Evolutionary conservation across 2,797 vertebrate species (phyloP), one percentile per base, ranked within the genome.

Genomic region (Nothura maculosa): DNA sequence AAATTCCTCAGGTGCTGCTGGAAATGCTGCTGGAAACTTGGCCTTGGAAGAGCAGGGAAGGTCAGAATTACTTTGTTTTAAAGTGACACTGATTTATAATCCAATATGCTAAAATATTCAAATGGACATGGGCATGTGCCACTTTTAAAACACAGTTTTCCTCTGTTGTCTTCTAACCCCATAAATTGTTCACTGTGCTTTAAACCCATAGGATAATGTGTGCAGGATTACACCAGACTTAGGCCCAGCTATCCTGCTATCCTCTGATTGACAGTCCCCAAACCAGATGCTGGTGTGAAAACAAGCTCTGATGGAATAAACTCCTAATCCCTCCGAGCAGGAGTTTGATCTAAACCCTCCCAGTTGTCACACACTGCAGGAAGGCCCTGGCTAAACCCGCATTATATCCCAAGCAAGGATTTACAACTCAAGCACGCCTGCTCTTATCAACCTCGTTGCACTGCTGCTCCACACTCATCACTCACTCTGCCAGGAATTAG

Each of bases 401-500:
- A 28, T 60, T 55, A 32, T 36, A 36, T 22, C 34, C 25, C 19
- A 15, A 47, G 21, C 16, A 42, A 64, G 55, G 64, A n/a, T 27
- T 21, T 28, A 68, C 94, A 82, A 48, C 12, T 36, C 42, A 36
- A 6, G 1, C 27, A 22, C 3, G 52, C 25, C 30, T 72, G 14
- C 28, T 16, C 70, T 63, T 92, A 85, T 68, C 82, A 79, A 7
- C 74, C 61, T 67, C 21, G 21, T 25, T 48, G 54, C 68, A 38
- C 10, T 55, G 34, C 8, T 30, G 36, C 67, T 67, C 61, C 0
- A 1, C 27, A 6, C 19, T 4, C 1, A 1, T 38, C 28, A 3
- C 68, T 55, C 27, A 43, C 66, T 60, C 75, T 95, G 93, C 93
- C 96, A 96, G 76, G 85, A 19, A 3, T 43, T 88, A 54, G 58